Conservation (phyloP, 2,888 invertebrate genomes). For the Trissolcus japonicus region DNA sequence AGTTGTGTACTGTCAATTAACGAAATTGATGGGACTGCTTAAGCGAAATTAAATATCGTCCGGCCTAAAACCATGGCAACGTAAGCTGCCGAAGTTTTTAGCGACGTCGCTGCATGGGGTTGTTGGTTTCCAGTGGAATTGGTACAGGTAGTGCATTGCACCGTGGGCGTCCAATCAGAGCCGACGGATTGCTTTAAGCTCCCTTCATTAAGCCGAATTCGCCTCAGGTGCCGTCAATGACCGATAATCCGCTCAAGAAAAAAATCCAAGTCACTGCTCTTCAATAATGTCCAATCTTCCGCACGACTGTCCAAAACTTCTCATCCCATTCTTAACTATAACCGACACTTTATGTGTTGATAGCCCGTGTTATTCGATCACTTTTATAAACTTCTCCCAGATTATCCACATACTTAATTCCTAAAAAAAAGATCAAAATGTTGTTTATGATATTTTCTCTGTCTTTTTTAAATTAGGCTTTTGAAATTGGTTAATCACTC, state of each 20-base stretch:
- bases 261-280: slow-evolving; percentile 61
- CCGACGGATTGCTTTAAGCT: slow-evolving; percentile 63
- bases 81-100: slow-evolving; percentile 60
- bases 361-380: slow-evolving; percentile 44
- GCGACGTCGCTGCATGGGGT: slow-evolving; percentile 63
- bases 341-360: slow-evolving; percentile 43
- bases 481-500: too few relatives aligned
- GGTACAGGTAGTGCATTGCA: slow-evolving; percentile 65
- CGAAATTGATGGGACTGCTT: slow-evolving; percentile 61
- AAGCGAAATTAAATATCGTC: slow-evolving; percentile 68
- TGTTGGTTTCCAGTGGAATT: slow-evolving; percentile 62
- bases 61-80: slow-evolving; percentile 62
- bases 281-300: slow-evolving; percentile 59
- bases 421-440: too few relatives aligned
- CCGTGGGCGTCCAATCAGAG: slow-evolving; percentile 67
- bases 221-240: slow-evolving; percentile 60
- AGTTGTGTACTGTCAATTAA: slow-evolving; percentile 36
- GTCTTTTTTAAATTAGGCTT: too few relatives aligned
- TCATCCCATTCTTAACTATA: slow-evolving; percentile 37
- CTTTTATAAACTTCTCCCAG: slow-evolving; percentile 21
- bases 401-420: background rate
- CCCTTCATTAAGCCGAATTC: slow-evolving; percentile 66
- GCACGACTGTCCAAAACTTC: slow-evolving; percentile 45
- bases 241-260: slow-evolving; percentile 60
- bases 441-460: too few relatives aligned